Conservation (phyloP, 2,797 vertebrate species). For the Microctenopoma stevenorrisi region DNA sequence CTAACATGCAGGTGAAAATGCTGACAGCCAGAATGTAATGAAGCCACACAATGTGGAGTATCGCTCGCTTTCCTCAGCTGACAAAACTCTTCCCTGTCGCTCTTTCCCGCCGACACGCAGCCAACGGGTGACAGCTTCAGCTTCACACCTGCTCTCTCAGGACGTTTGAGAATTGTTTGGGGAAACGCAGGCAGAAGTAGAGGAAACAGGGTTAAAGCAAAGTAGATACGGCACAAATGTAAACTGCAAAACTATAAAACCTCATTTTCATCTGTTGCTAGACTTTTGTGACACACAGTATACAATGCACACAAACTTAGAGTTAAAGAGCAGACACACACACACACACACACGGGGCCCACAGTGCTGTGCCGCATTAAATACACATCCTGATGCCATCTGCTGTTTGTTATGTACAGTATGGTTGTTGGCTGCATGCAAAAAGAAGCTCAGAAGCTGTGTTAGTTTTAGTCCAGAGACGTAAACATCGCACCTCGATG, state of each 20-base stretch:
- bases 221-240: neutral
- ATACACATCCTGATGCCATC: constrained; percentile 30
- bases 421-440: constrained; percentile 32
- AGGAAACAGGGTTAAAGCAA: neutral
- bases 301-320: constrained; percentile 1
- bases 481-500: constrained; percentile 6
- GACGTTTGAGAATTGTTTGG: constrained; percentile 3
- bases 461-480: constrained; percentile 22
- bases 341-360: constrained; percentile 1
- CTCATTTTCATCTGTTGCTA: neutral
- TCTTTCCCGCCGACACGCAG: neutral
- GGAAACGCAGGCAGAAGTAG: constrained; percentile 2
- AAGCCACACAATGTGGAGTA: constrained; percentile 13
- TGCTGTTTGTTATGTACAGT: constrained; percentile 41
- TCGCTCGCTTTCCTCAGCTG: neutral
- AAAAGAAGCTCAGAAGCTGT: constrained; percentile 38
- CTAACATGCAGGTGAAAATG: neutral
- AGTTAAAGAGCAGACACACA: neutral
- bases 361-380: constrained; percentile 15
- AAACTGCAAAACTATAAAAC: neutral
- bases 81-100: neutral
- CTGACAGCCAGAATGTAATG: constrained; percentile 11
- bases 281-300: neutral
- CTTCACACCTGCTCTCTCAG: constrained; percentile 15
- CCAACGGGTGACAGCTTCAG: constrained; percentile 11